Conservation (phyloP, 2,113 vertebrate genomes). For the Pseudolaguvia tuberculata region DNA sequence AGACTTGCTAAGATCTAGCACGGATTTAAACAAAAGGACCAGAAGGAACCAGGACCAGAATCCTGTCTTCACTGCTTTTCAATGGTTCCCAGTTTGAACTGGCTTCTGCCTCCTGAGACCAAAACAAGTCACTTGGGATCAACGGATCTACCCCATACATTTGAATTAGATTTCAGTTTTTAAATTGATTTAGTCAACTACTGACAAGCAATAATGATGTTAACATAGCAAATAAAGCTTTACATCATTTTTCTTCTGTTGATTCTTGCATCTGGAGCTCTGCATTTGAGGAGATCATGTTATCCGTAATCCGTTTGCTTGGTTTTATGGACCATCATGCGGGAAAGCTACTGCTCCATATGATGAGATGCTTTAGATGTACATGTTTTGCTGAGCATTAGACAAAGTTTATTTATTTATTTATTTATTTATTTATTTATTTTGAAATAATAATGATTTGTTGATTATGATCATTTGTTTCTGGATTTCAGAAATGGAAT, state of each 20-base stretch:
- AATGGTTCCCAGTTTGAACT: background rate
- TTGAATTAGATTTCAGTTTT: constrained; percentile 12
- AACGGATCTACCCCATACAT: background rate
- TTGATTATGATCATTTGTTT: background rate
- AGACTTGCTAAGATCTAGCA: background rate
- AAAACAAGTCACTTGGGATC: constrained; percentile 12
- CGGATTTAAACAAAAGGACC: background rate
- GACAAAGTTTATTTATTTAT: background rate
- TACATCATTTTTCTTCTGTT: background rate
- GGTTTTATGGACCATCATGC: background rate
- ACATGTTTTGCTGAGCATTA: background rate
- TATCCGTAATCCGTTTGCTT: constrained; percentile 9
- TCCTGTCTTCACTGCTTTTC: background rate
- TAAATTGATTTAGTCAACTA: background rate
- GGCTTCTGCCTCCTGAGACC: background rate
- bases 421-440: background rate
- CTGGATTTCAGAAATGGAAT: background rate
- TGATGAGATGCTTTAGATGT: background rate
- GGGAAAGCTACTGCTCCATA: background rate
- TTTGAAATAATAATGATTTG: background rate
- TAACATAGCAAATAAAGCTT: background rate
- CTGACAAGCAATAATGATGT: constrained; percentile 19
- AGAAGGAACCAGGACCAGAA: background rate
- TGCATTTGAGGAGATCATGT: constrained; percentile 23
- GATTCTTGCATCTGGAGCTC: background rate